phyloP scores from a whole-genome alignment of 2,797 vertebrate genomes.

The Hemibagrus guttatus region DNA sequence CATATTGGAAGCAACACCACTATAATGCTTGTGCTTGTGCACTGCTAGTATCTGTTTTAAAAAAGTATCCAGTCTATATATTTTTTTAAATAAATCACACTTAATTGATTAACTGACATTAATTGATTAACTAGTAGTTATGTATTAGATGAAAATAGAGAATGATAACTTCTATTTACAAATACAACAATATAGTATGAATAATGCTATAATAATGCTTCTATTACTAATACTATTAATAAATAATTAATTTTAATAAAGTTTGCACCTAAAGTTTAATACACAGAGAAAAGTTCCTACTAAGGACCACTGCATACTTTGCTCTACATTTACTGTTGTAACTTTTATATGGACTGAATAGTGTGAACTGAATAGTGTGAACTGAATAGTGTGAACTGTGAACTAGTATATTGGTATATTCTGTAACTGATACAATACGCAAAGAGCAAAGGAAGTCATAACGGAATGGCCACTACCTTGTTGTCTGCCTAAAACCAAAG shows the following conservation, averaged over 20 bases:
- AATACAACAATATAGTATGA: not conserved
- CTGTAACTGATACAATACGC: constrained; percentile 37
- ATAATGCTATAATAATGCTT: not conserved
- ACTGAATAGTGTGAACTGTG: too few relatives aligned
- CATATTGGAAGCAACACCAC: not conserved
- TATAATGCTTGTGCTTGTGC: not conserved
- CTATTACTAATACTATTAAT: not conserved
- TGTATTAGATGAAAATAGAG: not conserved
- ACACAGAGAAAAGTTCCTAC: too few relatives aligned
- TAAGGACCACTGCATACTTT: not conserved
- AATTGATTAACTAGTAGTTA: not conserved
- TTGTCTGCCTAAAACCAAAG: constrained; percentile 69
- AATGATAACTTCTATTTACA: not conserved
- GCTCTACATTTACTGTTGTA: not conserved
- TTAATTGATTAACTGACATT: too few relatives aligned
- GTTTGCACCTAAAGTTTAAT: not conserved
- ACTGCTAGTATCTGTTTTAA: not conserved
- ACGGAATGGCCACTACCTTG: constrained; percentile 61
- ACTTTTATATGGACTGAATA: not conserved
- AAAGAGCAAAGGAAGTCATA: constrained; percentile 56
- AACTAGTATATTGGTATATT: constrained; percentile 13
- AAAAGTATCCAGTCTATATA: not conserved
- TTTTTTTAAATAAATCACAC: not conserved
- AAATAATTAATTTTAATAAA: not conserved
- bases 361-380: too few relatives aligned